Base-by-base conservation (phyloP, 2,113 vertebrate species). In the Corydoras maculifer region DNA sequence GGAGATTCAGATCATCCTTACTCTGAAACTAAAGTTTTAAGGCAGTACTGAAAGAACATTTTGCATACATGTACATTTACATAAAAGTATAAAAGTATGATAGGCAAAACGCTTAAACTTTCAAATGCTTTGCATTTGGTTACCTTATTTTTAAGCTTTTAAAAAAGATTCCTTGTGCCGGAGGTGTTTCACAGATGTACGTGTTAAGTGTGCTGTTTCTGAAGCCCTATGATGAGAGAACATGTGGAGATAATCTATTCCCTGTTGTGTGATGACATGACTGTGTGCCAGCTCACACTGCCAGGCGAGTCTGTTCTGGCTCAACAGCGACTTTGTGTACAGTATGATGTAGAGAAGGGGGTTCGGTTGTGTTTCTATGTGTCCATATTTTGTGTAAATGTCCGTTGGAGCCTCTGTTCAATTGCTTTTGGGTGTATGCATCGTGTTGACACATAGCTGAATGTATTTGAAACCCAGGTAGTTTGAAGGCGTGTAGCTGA, bases 281-380 rank as follows among this genome's bases (percentile, higher is more conserved):
- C 79, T 83, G 79, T 84, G 84, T 82, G 79, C 77, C 65, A 79
- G 74, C 68, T 78, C 79, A 75, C 63, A 81, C 78, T 58, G 70
- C 12, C 31, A 49, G 3, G 13, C 35, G 48, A 62, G 68, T 35
- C 48, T 70, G 68, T 10, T 7, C 49, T 57, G 25, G 18, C 68
- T 55, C 59, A 14, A 43, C 4, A 43, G 35, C 35, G 35, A 43
- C 35, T 43, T 43, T 43, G 35, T 62, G 15, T 63, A 49, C 70
- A 58, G 70, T 29, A 65, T 25, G 31, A 70, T 43, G 35, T 72
- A 14, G 63, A 65, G 63, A 53, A 53, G 59, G 66, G 73, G 62
- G 14, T 30, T 4, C 7, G 75, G 51, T 68, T 69, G 49, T 15
- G 29, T 48, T 18, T 65, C 43, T 59, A 69, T 62, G 15, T 53